Percentiles rank a stretch among this genome's conserved stretches.
These are phyloP conservation scores for Cylloceria caligata DNA, from an alignment of 2,888 invertebrate genomes.

Conservation along the genomic window DNA sequence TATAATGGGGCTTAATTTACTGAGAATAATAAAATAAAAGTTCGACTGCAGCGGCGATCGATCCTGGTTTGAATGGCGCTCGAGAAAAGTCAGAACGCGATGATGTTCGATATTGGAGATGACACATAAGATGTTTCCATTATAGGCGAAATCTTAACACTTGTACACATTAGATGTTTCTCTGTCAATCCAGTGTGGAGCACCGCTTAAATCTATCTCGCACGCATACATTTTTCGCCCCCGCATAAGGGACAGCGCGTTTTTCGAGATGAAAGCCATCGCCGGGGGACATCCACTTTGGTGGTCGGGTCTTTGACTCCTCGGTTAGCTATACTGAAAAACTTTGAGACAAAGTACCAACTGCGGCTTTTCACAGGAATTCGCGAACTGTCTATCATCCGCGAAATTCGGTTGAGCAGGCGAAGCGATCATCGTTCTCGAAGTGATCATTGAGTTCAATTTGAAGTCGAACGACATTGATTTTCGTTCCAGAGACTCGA, in stretches of 20 bases:
- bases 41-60: slow-evolving; percentile 96
- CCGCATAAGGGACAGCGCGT: slow-evolving; percentile 91
- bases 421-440: slow-evolving; percentile 95
- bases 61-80: slow-evolving; percentile 94
- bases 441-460: slow-evolving; percentile 97
- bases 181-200: too few relatives aligned
- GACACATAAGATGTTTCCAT: slow-evolving; percentile 95
- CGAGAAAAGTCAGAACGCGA: slow-evolving; percentile 87
- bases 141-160: too few relatives aligned
- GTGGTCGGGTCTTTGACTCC: slow-evolving; percentile 97
- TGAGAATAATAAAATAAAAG: slow-evolving; percentile 97
- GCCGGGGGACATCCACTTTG: slow-evolving; percentile 94
- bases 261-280: slow-evolving; percentile 92
- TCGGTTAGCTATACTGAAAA: slow-evolving; percentile 94
- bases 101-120: slow-evolving; percentile 93
- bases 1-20: slow-evolving; percentile 94
- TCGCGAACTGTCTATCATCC: slow-evolving; percentile 96
- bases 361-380: slow-evolving; percentile 89
- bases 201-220: too few relatives aligned
- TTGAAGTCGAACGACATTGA: slow-evolving; percentile 97
- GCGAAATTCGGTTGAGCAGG: slow-evolving; percentile 96
- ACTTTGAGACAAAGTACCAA: slow-evolving; percentile 93
- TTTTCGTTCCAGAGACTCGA: slow-evolving; percentile 97
- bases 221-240: too few relatives aligned
- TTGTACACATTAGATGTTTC: too few relatives aligned